A percentile compares a stretch with the other conserved stretches of the same genome.
phyloP scores from a whole-genome alignment of 1,140 invertebrate species.

The Littorina saxatilis region DNA sequence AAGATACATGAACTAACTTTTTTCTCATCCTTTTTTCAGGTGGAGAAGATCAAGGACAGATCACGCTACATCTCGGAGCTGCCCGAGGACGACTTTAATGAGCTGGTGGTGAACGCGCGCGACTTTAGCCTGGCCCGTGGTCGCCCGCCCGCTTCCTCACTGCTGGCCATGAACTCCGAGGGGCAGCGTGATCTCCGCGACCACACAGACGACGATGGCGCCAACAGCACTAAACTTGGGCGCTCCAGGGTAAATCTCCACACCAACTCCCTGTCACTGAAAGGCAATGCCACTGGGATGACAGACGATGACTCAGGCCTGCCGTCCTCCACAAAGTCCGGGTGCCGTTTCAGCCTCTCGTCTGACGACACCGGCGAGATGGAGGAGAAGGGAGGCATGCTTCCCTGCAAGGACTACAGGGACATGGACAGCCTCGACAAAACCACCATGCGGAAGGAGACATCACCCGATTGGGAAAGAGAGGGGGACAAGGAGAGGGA shows the following conservation, averaged over 20 bases:
- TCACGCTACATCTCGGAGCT: conserved; percentile 63
- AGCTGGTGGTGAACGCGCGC: conserved; percentile 59
- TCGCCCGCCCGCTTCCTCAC: conserved; percentile 10
- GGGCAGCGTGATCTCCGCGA: conserved; percentile 44
- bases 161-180: conserved; percentile 14
- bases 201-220: conserved; percentile 47
- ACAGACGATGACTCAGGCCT: conserved; percentile 24
- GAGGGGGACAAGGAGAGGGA: conserved; percentile 54
- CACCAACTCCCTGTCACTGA: neutral
- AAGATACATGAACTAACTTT: no score
- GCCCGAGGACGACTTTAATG: conserved; percentile 63
- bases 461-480: no score
- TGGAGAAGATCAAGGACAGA: conserved; percentile 61
- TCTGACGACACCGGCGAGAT: conserved; percentile 28
- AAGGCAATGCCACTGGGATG: neutral
- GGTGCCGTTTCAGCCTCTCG: neutral
- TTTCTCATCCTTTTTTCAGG: no score
- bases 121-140: conserved; percentile 63
- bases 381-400: conserved; percentile 34
- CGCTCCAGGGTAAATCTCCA: neutral
- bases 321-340: conserved; percentile 21
- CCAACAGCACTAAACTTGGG: neutral
- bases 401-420: no score
- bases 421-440: no score
- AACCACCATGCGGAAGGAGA: no score